Base-by-base conservation (phyloP, 2,888 invertebrate species). In the Cheilosia vulpina region DNA sequence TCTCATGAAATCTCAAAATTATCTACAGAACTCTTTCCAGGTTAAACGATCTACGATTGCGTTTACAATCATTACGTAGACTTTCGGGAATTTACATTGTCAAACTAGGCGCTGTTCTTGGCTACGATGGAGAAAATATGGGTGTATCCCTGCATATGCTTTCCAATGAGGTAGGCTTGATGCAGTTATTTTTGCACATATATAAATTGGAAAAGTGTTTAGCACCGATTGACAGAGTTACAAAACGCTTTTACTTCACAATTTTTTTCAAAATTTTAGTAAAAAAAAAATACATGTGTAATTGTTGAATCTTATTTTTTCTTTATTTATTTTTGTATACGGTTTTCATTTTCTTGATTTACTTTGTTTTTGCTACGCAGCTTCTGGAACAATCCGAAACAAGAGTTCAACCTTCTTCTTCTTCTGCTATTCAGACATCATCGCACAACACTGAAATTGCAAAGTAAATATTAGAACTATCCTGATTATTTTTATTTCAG, bases 51-150 rank as follows among this genome's bases (percentile, higher is more conserved):
- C 94, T 98, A 53, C 94, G 96, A 2, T 94, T 97, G 73, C 95
- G 96, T 65, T 93, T 98, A 79, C 96, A 96, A 91, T 96, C 97
- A 4, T 93, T 98, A 76, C 95, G 96, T 89, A 94, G 96, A 90
- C 94, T 98, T 87, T 96, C 97, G 41, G 95, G 95, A 84, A 95
- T 97, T 89, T 97, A 97, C 92, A 95, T 96, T 52, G 93, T 97
- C 78, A 96, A 96, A 93, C 93, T 97, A 88, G 96, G 96, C 84
- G 95, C 96, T 0, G 96, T 96, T 1, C 94, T 97, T 5, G 96
- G 96, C 77, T 93, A 94, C 80, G 94, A 95, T 88, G 94, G 95
- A n/a, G 94, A 93, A 78, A 95, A 95, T 80, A 90, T 93, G 50
- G 93, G 93, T 82, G 93, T 93, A 45, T 92, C 93, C 2, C 89